Evolutionary conservation across 1,140 invertebrate species (phyloP), one percentile per base, ranked within the genome.

Genomic region (Nasonia vitripennis): DNA sequence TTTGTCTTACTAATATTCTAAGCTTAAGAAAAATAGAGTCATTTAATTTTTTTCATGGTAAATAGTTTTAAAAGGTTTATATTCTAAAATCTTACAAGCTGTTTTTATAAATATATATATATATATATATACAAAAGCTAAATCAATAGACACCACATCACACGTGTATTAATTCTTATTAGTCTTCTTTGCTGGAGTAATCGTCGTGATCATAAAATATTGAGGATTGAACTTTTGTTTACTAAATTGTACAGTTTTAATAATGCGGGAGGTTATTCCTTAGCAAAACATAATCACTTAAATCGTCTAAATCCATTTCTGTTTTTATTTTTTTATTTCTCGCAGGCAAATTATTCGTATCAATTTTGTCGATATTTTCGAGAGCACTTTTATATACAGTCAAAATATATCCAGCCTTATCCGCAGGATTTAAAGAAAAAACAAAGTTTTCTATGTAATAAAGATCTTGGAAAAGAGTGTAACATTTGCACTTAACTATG

Each of bases 391-490:
- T 62, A 7, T n/a, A 62, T 6, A 62, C 17, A 4, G 55, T 62
- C 17, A 62, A 17, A n/a, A 62, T 62, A 9, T 62, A 62, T 3
- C 55, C 55, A 20, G 55, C 17, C 6, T 62, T 62, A n/a, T 62
- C 55, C 1, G 17, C 17, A 20, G 55, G 55, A 62, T 62, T 62
- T 6, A 62, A 62, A 62, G 55, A 62, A 62, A 62, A 83, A 7
- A 89, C 86, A 75, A 91, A 91, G 86, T 89, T 89, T 77, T 91
- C 81, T 62, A 91, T 87, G 37, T 91, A 91, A 81, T 90, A 89
- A 31, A 91, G 87, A 84, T 91, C 89, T 0, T 90, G 90, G 11
- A 88, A 83, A n/a, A 91, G 51, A 78, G 88, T 88, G 34, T 78
- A 79, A 11, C 89, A 88, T 48, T 86, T 89, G 11, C 89, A 89